Conservation (phyloP, 2,113 vertebrate species). For the Calonectris borealis region DNA sequence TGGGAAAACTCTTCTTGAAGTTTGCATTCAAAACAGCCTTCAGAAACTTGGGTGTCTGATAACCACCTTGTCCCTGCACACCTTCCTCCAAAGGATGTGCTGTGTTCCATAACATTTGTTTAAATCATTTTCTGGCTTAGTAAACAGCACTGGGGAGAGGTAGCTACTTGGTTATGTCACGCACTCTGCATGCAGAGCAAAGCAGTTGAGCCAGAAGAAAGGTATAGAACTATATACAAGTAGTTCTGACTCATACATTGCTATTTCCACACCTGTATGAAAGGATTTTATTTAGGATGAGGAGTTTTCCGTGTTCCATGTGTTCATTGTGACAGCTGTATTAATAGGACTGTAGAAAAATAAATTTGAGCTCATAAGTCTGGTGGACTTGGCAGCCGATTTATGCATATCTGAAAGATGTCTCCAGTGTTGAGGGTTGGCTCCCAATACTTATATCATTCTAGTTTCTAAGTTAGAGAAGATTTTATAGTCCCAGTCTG, state of each 20-base stretch:
- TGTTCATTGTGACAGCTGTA: background rate
- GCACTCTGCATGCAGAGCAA: background rate
- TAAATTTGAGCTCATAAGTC: background rate
- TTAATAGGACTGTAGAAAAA: background rate
- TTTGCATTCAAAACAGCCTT: background rate
- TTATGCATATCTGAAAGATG: background rate
- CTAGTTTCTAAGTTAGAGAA: background rate
- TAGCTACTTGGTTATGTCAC: background rate
- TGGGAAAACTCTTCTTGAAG: background rate
- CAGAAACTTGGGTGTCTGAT: background rate
- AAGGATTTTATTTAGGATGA: background rate
- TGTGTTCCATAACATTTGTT: background rate
- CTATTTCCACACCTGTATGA: background rate
- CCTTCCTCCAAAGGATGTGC: background rate
- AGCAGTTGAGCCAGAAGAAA: background rate
- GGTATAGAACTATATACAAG: background rate
- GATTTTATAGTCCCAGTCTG: background rate
- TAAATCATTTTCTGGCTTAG: background rate
- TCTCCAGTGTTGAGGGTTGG: background rate
- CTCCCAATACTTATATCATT: background rate
- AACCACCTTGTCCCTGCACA: background rate
- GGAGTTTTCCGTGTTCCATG: background rate
- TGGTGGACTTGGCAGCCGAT: background rate
- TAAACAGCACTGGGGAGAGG: background rate
- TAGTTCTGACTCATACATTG: background rate